phyloP scores from a whole-genome alignment of 2,888 invertebrate species.

The Periphyllus acericola region DNA sequence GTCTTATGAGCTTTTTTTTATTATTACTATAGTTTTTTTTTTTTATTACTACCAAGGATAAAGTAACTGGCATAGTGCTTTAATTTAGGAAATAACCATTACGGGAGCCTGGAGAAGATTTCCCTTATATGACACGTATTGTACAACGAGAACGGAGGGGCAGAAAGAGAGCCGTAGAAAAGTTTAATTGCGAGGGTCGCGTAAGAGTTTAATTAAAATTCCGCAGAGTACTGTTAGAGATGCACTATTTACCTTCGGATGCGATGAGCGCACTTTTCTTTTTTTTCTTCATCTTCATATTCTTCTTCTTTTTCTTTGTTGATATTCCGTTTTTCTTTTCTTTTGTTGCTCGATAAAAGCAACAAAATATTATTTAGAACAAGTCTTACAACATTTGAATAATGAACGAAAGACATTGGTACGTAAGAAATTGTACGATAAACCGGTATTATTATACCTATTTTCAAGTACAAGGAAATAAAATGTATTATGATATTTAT shows the following conservation, averaged over 20 bases:
- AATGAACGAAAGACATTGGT: not conserved
- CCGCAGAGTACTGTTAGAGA: conserved; percentile 23
- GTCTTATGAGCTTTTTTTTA: conserved; percentile 1
- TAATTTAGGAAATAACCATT: conserved; percentile 35
- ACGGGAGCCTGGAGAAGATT: conserved; percentile 15
- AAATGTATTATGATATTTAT: not conserved
- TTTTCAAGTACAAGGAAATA: not conserved
- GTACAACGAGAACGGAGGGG: not conserved
- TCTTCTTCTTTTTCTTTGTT: conserved; percentile 32
- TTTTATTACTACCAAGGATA: conserved; percentile 15
- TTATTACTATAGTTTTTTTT: not conserved
- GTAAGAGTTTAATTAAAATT: conserved; percentile 58
- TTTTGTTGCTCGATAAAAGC: not conserved
- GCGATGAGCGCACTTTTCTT: not conserved
- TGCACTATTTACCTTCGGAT: conserved; percentile 26
- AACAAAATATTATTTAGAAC: not conserved
- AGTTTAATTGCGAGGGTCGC: conserved; percentile 52
- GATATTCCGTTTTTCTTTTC: not conserved
- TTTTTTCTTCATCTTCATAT: too few species aligned
- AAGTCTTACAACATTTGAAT: not conserved
- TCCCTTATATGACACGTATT: conserved; percentile 47
- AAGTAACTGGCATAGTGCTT: not conserved
- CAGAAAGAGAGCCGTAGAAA: conserved; percentile 31
- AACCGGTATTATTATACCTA: not conserved
- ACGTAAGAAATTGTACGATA: not conserved